phyloP scores from a whole-genome alignment of 2,888 invertebrate species.

The Hirtodrosophila cameraria region DNA sequence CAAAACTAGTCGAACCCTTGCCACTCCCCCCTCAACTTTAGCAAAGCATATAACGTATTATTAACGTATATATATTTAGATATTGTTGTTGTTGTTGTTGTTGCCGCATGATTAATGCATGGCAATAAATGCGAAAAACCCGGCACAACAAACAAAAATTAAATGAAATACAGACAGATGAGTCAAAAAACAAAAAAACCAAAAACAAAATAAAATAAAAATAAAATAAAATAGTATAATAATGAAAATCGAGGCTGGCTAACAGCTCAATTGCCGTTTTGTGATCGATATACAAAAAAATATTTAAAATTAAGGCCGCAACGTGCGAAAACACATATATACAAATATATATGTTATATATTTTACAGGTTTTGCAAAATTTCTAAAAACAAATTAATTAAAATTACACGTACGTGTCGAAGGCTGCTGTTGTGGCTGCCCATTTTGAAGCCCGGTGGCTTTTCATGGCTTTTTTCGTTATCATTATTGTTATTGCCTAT shows the following conservation, averaged over 20 bases:
- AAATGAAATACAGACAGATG: conserved; percentile 55
- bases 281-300: conserved; percentile 59
- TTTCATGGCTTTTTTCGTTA: conserved; percentile 45
- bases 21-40: not conserved
- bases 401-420: conserved; percentile 73
- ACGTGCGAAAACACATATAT: conserved; percentile 62
- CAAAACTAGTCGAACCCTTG: conserved; percentile 35
- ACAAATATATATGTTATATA: conserved; percentile 50
- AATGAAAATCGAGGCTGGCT: conserved; percentile 49
- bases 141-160: conserved; percentile 49
- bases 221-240: conserved; percentile 3
- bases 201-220: not conserved
- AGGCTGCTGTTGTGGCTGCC: conserved; percentile 54
- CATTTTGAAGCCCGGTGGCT: conserved; percentile 33
- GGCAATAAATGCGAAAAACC: conserved; percentile 66
- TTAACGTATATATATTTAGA: conserved; percentile 50
- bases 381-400: conserved; percentile 71
- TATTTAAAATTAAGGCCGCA: conserved; percentile 58
- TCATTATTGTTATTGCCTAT: conserved; percentile 44
- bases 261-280: conserved; percentile 50
- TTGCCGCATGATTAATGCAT: conserved; percentile 67
- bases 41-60: conserved; percentile 50
- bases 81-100: conserved; percentile 30
- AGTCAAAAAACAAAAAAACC: conserved; percentile 46
- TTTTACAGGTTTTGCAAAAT: conserved; percentile 48